Percentiles rank a stretch among this genome's conserved stretches.
phyloP scores from a whole-genome alignment of 2,113 vertebrate genomes.

The Xiphophorus couchianus region DNA sequence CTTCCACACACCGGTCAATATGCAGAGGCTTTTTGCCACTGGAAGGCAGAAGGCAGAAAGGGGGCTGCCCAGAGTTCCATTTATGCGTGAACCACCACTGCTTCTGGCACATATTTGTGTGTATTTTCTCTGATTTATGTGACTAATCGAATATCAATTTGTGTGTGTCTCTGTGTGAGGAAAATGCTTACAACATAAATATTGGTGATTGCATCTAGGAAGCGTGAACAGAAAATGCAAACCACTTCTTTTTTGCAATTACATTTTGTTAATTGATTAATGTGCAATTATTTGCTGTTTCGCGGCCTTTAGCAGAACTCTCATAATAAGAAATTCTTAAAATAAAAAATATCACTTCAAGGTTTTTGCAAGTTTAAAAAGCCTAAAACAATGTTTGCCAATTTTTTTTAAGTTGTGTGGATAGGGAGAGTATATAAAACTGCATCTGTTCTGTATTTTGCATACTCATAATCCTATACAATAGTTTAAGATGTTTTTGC shows the following conservation, averaged over 20 bases:
- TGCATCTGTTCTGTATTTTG: neutral
- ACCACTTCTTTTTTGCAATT: constrained; percentile 39
- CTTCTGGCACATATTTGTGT: neutral
- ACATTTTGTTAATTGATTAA: constrained; percentile 52
- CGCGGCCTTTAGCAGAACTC: constrained; percentile 12
- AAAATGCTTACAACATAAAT: constrained; percentile 16
- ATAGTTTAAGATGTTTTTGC: neutral
- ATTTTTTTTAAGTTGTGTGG: neutral
- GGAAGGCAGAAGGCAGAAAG: neutral
- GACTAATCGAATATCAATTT: constrained; percentile 12
- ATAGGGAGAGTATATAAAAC: neutral
- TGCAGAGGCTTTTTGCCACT: neutral
- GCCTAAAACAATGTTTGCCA: too few species aligned
- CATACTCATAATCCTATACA: neutral
- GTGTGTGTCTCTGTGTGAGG: neutral
- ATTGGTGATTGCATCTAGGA: constrained; percentile 19
- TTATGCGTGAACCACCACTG: neutral
- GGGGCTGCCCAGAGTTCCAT: neutral
- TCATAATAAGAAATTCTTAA: neutral
- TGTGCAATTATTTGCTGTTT: constrained; percentile 33
- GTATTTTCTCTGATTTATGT: constrained; percentile 16
- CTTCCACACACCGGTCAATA: neutral
- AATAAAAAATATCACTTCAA: neutral
- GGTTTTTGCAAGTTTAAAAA: too few species aligned
- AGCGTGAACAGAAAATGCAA: constrained; percentile 25